These are phyloP conservation scores for Polydrusus pterygomalis DNA, from an alignment of 2,888 invertebrate species.

Conservation along the genomic window DNA sequence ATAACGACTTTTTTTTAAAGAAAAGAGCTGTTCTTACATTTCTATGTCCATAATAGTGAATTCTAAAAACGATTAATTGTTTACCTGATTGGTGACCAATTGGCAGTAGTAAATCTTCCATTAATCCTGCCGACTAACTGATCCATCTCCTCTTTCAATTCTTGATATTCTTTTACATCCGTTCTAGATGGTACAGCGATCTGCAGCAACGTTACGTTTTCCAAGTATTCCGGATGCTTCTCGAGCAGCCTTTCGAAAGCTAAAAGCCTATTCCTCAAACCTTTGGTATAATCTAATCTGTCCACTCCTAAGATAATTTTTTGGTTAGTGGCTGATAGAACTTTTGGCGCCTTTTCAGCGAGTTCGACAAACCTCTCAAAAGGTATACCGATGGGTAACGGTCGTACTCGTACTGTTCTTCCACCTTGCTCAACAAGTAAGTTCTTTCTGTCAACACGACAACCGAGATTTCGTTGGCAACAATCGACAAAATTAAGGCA, in stretches of 20 bases:
- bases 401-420: constrained; percentile 87
- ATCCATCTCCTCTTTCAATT: constrained; percentile 92
- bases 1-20: no score
- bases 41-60: neutral
- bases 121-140: constrained; percentile 92
- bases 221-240: constrained; percentile 89
- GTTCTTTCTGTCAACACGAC: constrained; percentile 91
- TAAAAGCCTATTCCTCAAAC: constrained; percentile 86
- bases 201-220: constrained; percentile 88
- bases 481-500: constrained; percentile 94
- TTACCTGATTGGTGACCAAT: constrained; percentile 88
- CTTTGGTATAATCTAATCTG: constrained; percentile 93
- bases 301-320: constrained; percentile 92
- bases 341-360: constrained; percentile 80
- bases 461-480: constrained; percentile 89
- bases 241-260: constrained; percentile 88
- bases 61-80: neutral
- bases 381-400: constrained; percentile 92
- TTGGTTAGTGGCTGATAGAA: constrained; percentile 80
- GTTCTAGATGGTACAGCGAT: constrained; percentile 92
- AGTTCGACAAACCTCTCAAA: constrained; percentile 88
- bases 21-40: no score
- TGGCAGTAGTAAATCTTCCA: constrained; percentile 91
- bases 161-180: constrained; percentile 92
- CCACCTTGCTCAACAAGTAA: constrained; percentile 91